Evolutionary conservation across 1,140 invertebrate species (phyloP).

Genomic region (Lasioglossum albipes): DNA sequence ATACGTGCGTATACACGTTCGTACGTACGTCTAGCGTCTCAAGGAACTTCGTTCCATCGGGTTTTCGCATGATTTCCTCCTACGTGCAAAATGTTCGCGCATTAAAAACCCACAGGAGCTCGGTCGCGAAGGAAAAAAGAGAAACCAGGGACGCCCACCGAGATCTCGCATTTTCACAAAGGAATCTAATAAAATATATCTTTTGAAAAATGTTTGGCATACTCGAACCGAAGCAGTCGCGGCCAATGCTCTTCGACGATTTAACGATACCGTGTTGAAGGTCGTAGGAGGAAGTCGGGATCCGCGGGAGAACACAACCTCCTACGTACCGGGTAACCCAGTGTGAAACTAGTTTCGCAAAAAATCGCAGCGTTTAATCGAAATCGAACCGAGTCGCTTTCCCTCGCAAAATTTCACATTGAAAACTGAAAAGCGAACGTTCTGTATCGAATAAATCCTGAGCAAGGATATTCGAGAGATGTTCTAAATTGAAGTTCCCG

Average conservation of each 20-base stretch:
- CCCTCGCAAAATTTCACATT: no score
- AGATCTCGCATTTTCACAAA: no score
- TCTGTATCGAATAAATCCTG: no score
- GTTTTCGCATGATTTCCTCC: conserved; percentile 14
- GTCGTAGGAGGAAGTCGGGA: conserved; percentile 60
- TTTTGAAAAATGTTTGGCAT: background rate
- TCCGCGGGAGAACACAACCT: conserved; percentile 55
- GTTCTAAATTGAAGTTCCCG: no score
- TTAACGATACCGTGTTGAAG: conserved; percentile 59
- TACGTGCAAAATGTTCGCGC: background rate
- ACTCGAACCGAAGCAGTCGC: background rate
- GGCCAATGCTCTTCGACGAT: conserved; percentile 45
- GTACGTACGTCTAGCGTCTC: conserved; percentile 46
- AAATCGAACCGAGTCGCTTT: no score
- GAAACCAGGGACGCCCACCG: background rate
- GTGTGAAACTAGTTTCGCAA: conserved; percentile 21
- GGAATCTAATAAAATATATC: background rate
- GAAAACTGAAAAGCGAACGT: no score
- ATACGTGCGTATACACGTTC: conserved; percentile 23
- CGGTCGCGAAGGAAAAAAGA: background rate
- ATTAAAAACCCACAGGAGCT: background rate
- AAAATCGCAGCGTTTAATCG: background rate
- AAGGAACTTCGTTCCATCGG: conserved; percentile 47
- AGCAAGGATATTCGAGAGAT: no score
- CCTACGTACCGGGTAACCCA: conserved; percentile 56